phyloP scores from a whole-genome alignment of 2,113 vertebrate genomes.

The Oenanthe oenanthe region DNA sequence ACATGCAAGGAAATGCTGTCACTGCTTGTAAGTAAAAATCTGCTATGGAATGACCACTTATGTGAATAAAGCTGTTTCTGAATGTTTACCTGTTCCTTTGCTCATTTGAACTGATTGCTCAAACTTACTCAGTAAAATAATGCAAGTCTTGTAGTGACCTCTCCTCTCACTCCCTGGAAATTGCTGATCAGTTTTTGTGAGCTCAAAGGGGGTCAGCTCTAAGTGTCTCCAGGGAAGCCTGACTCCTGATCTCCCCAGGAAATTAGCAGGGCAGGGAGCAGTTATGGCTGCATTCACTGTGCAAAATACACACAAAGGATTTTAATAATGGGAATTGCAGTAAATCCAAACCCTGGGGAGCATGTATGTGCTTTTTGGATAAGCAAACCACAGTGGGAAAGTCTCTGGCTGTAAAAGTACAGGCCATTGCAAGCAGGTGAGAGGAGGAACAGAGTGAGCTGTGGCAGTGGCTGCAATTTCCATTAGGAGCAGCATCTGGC shows the following conservation, averaged over 20 bases:
- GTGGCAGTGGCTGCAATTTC: not conserved
- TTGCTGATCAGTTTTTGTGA: not conserved
- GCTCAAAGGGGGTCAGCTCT: not conserved
- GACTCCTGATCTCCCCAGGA: not conserved
- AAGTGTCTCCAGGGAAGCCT: not conserved
- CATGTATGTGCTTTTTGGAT: not conserved
- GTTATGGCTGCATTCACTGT: not conserved
- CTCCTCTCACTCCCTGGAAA: not conserved
- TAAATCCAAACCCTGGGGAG: not conserved
- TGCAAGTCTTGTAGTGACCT: not conserved
- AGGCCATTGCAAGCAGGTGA: not conserved
- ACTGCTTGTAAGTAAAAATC: not conserved
- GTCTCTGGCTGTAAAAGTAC: not conserved
- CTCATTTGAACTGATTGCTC: not conserved
- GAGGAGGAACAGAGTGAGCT: not conserved
- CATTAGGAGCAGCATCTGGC: not conserved
- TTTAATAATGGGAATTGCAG: not conserved
- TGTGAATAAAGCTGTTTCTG: not conserved
- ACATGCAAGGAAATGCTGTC: not conserved
- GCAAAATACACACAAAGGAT: not conserved
- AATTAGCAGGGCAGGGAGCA: not conserved
- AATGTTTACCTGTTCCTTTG: not conserved
- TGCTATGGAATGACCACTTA: not conserved
- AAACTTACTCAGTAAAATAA: not conserved
- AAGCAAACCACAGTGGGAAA: not conserved